Conservation (phyloP, 2,888 invertebrate species). For the Aleiodes alternator region DNA sequence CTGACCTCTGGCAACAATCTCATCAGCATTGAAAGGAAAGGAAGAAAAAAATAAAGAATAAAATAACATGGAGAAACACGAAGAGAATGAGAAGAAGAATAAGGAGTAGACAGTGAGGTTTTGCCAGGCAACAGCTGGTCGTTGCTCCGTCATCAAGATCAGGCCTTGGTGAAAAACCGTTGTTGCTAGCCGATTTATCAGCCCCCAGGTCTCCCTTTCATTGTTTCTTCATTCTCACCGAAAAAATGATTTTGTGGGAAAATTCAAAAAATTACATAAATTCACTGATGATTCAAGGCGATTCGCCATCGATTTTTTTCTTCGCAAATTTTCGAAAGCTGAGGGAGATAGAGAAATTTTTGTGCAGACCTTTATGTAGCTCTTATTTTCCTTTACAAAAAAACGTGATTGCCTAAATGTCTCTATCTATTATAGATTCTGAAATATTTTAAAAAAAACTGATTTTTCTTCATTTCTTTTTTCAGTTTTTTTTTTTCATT, state of each 20-base stretch:
- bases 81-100: constrained; percentile 40
- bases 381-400: too few species aligned
- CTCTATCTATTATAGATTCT: too few species aligned
- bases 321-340: too few species aligned
- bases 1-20: constrained; percentile 57
- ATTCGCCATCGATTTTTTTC: too few species aligned
- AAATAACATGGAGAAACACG: constrained; percentile 40
- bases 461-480: too few species aligned
- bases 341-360: too few species aligned
- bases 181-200: constrained; percentile 66
- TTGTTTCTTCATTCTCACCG: constrained; percentile 26
- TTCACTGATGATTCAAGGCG: too few species aligned
- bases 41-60: constrained; percentile 39
- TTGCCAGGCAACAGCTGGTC: constrained; percentile 65
- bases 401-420: too few species aligned
- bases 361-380: too few species aligned
- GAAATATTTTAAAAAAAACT: too few species aligned
- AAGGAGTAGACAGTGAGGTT: constrained; percentile 48
- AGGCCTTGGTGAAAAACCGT: constrained; percentile 51
- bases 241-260: constrained; percentile 39
- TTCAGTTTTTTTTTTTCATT: too few species aligned
- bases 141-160: constrained; percentile 57
- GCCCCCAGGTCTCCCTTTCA: constrained; percentile 57
- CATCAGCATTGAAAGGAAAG: constrained; percentile 41
- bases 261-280: constrained; percentile 40